A percentile compares a stretch with the other conserved stretches of the same genome.
Evolutionary conservation across 2,888 invertebrate genomes (phyloP).

Genomic region (Xylocampa areola): DNA sequence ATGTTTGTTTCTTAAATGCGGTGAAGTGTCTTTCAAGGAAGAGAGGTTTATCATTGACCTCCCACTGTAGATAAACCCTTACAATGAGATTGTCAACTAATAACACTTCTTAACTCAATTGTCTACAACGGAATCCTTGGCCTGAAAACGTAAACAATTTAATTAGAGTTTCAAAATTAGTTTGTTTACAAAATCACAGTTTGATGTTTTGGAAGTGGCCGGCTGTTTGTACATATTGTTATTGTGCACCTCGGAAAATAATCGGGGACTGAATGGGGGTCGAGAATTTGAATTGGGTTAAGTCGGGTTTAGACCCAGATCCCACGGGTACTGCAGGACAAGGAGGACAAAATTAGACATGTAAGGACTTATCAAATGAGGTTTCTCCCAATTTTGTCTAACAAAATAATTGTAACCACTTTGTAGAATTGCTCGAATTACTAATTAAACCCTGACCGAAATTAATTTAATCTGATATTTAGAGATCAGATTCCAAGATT

Average conservation of each 20-base stretch:
- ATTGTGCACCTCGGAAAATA: conserved; percentile 44
- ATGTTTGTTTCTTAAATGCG: no score
- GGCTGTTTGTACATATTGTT: conserved; percentile 48
- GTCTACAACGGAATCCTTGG: conserved; percentile 31
- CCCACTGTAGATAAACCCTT: no score
- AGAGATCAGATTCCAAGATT: background rate
- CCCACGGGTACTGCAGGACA: conserved; percentile 20
- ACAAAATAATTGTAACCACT: conserved; percentile 1
- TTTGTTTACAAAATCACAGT: conserved; percentile 55
- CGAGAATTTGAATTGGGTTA: conserved; percentile 38
- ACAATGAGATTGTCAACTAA: conserved; percentile 48
- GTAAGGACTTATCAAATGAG: conserved; percentile 14
- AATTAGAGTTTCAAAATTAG: conserved; percentile 58
- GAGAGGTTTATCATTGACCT: no score
- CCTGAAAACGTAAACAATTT: conserved; percentile 53
- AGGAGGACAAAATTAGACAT: conserved; percentile 27
- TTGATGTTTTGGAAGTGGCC: conserved; percentile 40
- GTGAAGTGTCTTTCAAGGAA: no score
- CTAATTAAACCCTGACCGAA: background rate
- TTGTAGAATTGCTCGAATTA: background rate
- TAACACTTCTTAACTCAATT: conserved; percentile 52
- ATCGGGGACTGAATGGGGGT: conserved; percentile 33
- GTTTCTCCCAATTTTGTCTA: conserved; percentile 12
- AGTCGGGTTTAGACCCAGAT: conserved; percentile 21
- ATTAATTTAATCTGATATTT: background rate